Conservation (phyloP, 1,140 invertebrate genomes). For the Heliconius nattereri region DNA sequence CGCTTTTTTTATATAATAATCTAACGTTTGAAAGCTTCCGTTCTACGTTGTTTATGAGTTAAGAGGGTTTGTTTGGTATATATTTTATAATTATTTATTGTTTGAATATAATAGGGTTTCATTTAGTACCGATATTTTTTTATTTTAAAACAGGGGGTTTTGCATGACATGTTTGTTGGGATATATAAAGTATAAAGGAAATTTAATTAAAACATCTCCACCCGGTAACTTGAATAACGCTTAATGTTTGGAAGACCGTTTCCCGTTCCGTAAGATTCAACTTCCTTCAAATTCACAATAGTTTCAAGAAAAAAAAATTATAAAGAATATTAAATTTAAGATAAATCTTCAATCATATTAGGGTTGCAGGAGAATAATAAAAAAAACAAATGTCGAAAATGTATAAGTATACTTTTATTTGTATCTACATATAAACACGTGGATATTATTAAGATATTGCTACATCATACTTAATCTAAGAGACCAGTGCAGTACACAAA, state of each 20-base stretch:
- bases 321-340: too few relatives aligned
- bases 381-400: conserved; percentile 59
- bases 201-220: too few relatives aligned
- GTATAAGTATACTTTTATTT: conserved; percentile 73
- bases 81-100: background rate
- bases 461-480: conserved; percentile 70
- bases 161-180: too few relatives aligned
- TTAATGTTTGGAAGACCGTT: too few relatives aligned
- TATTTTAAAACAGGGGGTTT: too few relatives aligned
- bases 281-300: too few relatives aligned
- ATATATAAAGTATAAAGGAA: too few relatives aligned
- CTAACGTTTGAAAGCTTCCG: conserved; percentile 22
- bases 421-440: conserved; percentile 79
- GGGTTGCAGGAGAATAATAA: conserved; percentile 27
- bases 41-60: conserved; percentile 20
- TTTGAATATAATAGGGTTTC: background rate
- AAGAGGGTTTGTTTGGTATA: background rate
- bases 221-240: too few relatives aligned
- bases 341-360: too few relatives aligned
- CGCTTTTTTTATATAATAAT: conserved; percentile 36
- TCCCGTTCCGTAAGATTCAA: too few relatives aligned
- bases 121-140: too few relatives aligned
- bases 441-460: conserved; percentile 69
- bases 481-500: conserved; percentile 74
- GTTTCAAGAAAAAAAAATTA: too few relatives aligned